These are phyloP conservation scores for Coboldia fuscipes DNA, from an alignment of 1,140 invertebrate species.

Conservation along the genomic window DNA sequence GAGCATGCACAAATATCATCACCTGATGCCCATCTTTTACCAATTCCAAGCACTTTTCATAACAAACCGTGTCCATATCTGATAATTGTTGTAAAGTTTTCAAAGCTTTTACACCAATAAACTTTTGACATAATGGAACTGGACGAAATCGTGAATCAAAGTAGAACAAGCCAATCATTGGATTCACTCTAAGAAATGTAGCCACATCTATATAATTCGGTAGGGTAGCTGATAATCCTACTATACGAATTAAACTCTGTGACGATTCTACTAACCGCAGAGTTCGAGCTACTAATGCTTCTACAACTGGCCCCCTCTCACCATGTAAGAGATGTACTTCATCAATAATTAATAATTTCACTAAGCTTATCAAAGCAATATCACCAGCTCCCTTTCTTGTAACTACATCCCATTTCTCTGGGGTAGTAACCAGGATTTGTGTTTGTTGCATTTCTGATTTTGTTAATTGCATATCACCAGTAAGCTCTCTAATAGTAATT, in stretches of 20 bases:
- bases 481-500: conserved; percentile 75
- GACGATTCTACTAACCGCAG: conserved; percentile 84
- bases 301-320: conserved; percentile 92
- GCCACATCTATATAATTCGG: conserved; percentile 98
- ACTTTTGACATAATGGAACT: conserved; percentile 82
- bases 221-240: conserved; percentile 93
- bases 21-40: conserved; percentile 84
- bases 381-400: conserved; percentile 86
- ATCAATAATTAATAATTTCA: conserved; percentile 92
- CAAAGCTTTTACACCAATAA: conserved; percentile 72
- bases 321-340: conserved; percentile 96
- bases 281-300: conserved; percentile 89
- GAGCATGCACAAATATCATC: conserved; percentile 97
- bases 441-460: conserved; percentile 89
- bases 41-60: conserved; percentile 77
- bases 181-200: conserved; percentile 83
- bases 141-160: conserved; percentile 94
- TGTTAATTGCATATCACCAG: conserved; percentile 95
- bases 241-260: conserved; percentile 92
- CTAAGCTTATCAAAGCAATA: conserved; percentile 71
- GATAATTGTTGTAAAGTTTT: conserved; percentile 54
- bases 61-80: conserved; percentile 86
- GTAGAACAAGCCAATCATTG: conserved; percentile 81
- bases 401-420: conserved; percentile 99
- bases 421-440: conserved; percentile 96